Base-by-base conservation (phyloP, 2,797 vertebrate species). In the Oreonectes daqikongensis region DNA sequence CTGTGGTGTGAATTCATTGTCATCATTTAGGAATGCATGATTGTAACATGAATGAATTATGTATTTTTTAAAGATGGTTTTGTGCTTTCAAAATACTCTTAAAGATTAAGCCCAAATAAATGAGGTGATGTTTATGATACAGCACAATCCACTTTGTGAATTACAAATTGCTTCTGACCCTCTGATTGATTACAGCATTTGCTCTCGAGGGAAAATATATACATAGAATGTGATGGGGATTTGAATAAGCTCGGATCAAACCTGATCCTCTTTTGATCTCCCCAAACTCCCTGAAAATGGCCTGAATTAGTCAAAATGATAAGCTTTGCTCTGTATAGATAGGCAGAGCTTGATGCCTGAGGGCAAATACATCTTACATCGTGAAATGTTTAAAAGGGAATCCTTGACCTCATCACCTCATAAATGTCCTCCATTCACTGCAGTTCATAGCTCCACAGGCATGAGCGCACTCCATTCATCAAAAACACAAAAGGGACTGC, bases 111-210 rank as follows among this genome's bases (percentile, higher is more conserved):
- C 35, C n/a, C 24, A 44, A 32, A 53, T 63, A 52, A 81, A 72
- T 32, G 24, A 72, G 15, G 11, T 26, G 30, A 61, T 60, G 28
- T 69, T 69, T 69, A 42, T 26, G 6, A 59, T 59, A 35, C 6
- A 11, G 40, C 28, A 0, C 30, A 38, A 60, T 60, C 66, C n/a
- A 28, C 63, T 69, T 61, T 38, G 42, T 0, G 18, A 11, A 18
- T 69, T 30, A 30, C 30, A 50, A n/a, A 70, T 70, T 63, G 57
- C 75, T 64, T 52, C 24, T 77, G 44, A 53, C 46, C 22, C 18
- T 35, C 17, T 61, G 22, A 61, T 53, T 77, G 67, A 40, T 77
- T 24, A 42, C 18, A 50, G 18, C 14, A 5, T 50, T 61, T 69
- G 60, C 17, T 69, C 42, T 60, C 50, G 22, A 4, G 44, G 35